phyloP scores from a whole-genome alignment of 1,140 invertebrate species.

The Drosophila ercepeae region DNA sequence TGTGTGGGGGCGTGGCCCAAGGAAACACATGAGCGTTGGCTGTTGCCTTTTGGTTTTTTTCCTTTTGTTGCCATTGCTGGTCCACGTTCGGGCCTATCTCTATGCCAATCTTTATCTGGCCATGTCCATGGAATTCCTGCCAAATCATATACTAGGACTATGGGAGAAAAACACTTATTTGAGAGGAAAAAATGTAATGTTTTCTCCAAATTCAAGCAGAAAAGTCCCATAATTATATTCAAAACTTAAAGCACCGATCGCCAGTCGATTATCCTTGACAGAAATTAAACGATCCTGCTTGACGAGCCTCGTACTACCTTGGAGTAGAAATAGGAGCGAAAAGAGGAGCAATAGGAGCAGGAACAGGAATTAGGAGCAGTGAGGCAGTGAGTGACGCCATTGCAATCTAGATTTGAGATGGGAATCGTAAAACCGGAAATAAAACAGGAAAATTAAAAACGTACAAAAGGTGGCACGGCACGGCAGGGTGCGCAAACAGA shows the following conservation, averaged over 20 bases:
- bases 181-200: no score
- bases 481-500: slow-evolving; percentile 70
- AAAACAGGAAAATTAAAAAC: slow-evolving; percentile 84
- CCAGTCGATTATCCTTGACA: neutral
- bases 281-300: neutral
- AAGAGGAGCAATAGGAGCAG: neutral
- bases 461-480: slow-evolving; percentile 79
- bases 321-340: neutral
- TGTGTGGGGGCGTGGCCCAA: neutral
- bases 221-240: neutral
- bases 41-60: neutral
- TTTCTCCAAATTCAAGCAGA: no score
- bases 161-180: neutral
- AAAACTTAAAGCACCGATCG: neutral
- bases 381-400: slow-evolving; percentile 34
- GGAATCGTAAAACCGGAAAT: slow-evolving; percentile 84
- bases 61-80: slow-evolving; percentile 3
- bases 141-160: slow-evolving; percentile 16
- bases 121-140: slow-evolving; percentile 8
- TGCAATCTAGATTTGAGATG: slow-evolving; percentile 82
- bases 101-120: slow-evolving; percentile 39
- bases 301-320: neutral
- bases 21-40: slow-evolving; percentile 41
- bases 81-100: slow-evolving; percentile 8
- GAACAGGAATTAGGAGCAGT: neutral